Percentiles rank a stretch among this genome's conserved stretches.
Conservation (phyloP, 2,888 invertebrate genomes). For the Anodontia alba region DNA sequence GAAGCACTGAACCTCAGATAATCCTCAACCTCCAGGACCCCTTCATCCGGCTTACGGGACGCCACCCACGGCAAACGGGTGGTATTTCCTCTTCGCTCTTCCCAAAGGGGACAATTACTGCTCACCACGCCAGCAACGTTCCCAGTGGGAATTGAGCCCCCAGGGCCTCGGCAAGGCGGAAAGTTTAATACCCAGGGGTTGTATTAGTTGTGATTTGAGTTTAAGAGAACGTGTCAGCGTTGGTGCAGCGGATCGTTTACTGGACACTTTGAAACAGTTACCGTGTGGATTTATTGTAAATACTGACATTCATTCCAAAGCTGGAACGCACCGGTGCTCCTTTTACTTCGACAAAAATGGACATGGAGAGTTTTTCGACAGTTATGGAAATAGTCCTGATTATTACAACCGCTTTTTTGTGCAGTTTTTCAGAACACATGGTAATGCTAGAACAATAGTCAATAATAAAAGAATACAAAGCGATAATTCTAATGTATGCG, state of each 20-base stretch:
- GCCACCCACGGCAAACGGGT: too few species aligned
- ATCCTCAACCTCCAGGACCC: too few species aligned
- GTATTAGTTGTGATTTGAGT: constrained; percentile 23
- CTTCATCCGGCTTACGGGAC: too few species aligned
- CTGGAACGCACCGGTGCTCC: not conserved
- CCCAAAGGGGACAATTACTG: too few species aligned
- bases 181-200: too few species aligned
- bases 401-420: not conserved
- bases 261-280: not conserved
- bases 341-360: not conserved
- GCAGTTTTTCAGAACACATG: not conserved
- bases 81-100: too few species aligned
- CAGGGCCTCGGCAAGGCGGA: too few species aligned
- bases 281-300: not conserved
- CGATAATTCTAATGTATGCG: not conserved
- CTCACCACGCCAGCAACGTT: too few species aligned
- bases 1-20: too few species aligned
- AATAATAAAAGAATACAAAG: not conserved
- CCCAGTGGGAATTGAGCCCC: too few species aligned
- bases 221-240: constrained; percentile 10
- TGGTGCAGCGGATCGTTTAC: constrained; percentile 34
- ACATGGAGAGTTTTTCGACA: not conserved
- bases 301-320: not conserved
- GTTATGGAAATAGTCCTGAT: not conserved
- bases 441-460: not conserved